These are phyloP conservation scores for Spizella passerina DNA, from an alignment of 2,797 vertebrate genomes.

Conservation along the genomic window DNA sequence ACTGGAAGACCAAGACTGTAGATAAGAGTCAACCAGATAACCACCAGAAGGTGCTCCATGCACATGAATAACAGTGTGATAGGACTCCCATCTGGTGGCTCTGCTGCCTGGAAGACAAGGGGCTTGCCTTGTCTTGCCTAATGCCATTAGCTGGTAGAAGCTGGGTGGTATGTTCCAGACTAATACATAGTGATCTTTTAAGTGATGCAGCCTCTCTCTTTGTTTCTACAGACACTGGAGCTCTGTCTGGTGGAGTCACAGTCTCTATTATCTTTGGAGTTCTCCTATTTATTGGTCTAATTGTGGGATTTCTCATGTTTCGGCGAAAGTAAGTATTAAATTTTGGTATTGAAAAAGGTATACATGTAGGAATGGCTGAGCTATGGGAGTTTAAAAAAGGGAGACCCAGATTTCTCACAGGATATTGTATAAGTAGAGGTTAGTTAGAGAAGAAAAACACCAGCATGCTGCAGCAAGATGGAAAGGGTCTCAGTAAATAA, in stretches of 20 bases:
- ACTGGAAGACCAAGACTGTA: not conserved
- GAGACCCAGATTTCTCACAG: not conserved
- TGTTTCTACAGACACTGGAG: constrained; percentile 56
- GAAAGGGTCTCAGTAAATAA: not conserved
- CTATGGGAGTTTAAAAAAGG: not conserved
- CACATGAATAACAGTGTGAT: not conserved
- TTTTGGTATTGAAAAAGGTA: not conserved
- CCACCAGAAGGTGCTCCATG: not conserved
- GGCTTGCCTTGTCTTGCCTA: not conserved
- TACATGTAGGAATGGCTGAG: not conserved
- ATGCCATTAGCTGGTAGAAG: not conserved
- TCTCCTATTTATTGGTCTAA: constrained; percentile 62
- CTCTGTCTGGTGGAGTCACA: constrained; percentile 71
- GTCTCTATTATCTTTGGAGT: constrained; percentile 74
- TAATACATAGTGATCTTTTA: not conserved
- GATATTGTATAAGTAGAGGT: not conserved
- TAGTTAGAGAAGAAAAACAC: not conserved
- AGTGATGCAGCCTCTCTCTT: not conserved
- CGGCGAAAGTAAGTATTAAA: constrained; percentile 60
- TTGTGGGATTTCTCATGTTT: constrained; percentile 62
- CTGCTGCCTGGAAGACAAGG: not conserved
- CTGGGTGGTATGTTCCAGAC: not conserved
- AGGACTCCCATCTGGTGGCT: not conserved
- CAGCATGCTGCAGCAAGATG: not conserved
- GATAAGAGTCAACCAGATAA: not conserved